phyloP scores from a whole-genome alignment of 1,140 invertebrate genomes.

The Sminthurides bifidus region DNA sequence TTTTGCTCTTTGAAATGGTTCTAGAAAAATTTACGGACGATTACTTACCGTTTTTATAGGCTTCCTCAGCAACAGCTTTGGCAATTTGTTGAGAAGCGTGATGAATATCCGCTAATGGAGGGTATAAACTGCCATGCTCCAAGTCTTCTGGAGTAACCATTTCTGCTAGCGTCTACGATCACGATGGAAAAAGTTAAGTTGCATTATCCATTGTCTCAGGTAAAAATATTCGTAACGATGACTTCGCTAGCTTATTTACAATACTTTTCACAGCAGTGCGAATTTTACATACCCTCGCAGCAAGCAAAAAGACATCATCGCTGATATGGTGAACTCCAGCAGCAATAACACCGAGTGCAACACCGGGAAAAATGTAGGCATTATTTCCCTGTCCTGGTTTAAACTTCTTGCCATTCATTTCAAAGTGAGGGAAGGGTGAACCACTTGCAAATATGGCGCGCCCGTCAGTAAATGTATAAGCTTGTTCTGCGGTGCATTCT shows the following conservation, averaged over 20 bases:
- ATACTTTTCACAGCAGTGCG: not conserved
- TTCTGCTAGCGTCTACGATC: constrained; percentile 60
- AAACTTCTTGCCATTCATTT: constrained; percentile 59
- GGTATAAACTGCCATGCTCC: constrained; percentile 78
- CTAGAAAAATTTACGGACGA: not conserved
- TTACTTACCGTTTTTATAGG: constrained; percentile 64
- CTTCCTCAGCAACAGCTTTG: constrained; percentile 66
- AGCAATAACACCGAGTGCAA: constrained; percentile 67
- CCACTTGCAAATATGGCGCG: constrained; percentile 80
- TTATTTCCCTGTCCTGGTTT: constrained; percentile 92
- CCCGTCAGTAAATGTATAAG: constrained; percentile 71
- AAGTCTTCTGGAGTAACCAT: constrained; percentile 72
- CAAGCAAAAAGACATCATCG: constrained; percentile 77
- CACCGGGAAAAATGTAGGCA: constrained; percentile 46
- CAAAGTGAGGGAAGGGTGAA: constrained; percentile 77
- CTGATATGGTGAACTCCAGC: constrained; percentile 70
- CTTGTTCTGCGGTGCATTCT: constrained; percentile 92
- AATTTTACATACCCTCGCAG: constrained; percentile 53
- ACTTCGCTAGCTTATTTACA: not conserved
- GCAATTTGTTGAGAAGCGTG: constrained; percentile 83
- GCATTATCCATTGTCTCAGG: no score
- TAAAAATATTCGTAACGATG: not conserved
- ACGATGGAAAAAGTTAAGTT: no score
- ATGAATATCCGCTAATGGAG: constrained; percentile 74
- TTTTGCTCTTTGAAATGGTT: not conserved